phyloP scores from a whole-genome alignment of 2,888 invertebrate species.

The Artemia sinica region DNA sequence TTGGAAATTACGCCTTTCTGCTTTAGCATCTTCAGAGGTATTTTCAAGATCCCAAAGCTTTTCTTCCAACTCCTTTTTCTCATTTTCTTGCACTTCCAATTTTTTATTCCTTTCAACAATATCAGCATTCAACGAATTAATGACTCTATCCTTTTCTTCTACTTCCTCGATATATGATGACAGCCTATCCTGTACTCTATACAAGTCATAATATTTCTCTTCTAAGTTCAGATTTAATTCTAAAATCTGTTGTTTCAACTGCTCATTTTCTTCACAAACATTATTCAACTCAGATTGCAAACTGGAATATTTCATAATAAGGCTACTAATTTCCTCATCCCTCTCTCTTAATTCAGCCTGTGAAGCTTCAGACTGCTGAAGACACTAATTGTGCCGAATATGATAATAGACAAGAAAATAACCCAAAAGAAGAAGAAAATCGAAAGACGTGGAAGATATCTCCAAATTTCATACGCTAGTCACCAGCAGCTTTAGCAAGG shows the following conservation, averaged over 20 bases:
- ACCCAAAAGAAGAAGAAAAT: too few species aligned
- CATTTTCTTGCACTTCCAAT: too few species aligned
- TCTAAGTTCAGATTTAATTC: neutral
- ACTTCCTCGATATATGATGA: constrained; percentile 3
- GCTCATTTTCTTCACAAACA: neutral
- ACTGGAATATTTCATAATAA: constrained; percentile 3
- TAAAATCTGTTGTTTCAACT: neutral
- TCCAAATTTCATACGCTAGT: too few species aligned
- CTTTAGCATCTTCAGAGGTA: too few species aligned
- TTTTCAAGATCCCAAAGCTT: too few species aligned
- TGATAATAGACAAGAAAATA: too few species aligned
- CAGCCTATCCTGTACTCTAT: neutral
- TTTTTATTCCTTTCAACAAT: neutral
- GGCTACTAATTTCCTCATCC: constrained; percentile 8
- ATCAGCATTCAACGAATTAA: neutral
- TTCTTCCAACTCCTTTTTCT: too few species aligned
- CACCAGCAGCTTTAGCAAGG: too few species aligned
- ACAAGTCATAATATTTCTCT: neutral
- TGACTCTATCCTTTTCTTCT: neutral
- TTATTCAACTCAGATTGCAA: neutral
- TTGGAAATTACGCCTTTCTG: too few species aligned
- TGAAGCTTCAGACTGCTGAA: neutral
- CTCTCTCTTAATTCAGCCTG: neutral
- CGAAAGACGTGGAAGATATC: too few species aligned
- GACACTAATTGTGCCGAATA: too few species aligned